These are phyloP conservation scores for Clytia hemisphaerica DNA, from an alignment of 30 jellyfish, hydroid and myxozoan species.

Conservation along the genomic window DNA sequence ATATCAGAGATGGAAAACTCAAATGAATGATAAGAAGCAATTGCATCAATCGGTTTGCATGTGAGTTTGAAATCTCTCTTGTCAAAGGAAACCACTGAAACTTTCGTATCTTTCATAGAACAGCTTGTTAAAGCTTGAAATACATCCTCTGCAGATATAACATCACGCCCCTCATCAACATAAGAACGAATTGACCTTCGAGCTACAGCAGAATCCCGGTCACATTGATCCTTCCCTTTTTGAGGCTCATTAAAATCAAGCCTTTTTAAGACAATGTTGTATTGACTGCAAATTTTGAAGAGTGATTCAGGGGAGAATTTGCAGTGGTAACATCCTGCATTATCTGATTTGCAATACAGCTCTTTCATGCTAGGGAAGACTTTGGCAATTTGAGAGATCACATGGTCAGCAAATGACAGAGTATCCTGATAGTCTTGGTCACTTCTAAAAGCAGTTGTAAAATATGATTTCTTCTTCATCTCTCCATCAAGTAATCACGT, in stretches of 20 bases:
- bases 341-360: neutral
- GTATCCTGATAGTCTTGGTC: constrained; percentile 8
- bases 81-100: neutral
- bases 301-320: too few relatives aligned
- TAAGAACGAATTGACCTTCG: neutral
- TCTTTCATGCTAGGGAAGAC: neutral
- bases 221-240: too few relatives aligned
- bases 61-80: neutral
- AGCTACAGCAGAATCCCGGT: too few relatives aligned
- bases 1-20: neutral
- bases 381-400: neutral
- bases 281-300: too few relatives aligned
- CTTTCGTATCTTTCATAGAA: neutral
- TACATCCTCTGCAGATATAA: neutral
- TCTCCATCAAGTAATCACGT: constrained; percentile 1
- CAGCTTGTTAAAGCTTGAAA: neutral
- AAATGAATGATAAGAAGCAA: neutral
- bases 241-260: constrained; percentile 7
- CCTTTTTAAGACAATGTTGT: too few relatives aligned
- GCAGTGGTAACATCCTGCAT: constrained; percentile 5
- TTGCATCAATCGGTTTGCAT: constrained; percentile 1
- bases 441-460: constrained; percentile 11
- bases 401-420: neutral
- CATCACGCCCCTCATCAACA: constrained; percentile 1
- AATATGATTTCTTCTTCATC: neutral